Evolutionary conservation across 37 sponge, comb jelly and placozoan species (phyloP), one percentile per base, ranked within the genome.

Genomic region (Corticium candelabrum): DNA sequence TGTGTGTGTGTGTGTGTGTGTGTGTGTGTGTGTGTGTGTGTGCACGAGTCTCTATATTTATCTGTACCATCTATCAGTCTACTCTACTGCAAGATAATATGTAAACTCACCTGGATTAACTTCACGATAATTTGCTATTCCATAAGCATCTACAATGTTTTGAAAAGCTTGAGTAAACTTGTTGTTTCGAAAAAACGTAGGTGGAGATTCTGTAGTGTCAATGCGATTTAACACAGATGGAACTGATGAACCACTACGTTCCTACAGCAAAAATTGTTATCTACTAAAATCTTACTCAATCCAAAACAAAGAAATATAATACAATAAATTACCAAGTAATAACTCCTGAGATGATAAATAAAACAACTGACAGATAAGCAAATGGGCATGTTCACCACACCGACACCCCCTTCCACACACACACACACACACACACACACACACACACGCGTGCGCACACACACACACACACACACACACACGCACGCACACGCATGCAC

Each of bases 111-210:
- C 83, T 39, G 99, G 99, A 57, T 99, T 99, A 67, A 94, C 91
- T 67, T 99, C 99, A 36, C 86, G 85, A 74, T 99, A 99, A 33
- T 74, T 84, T 37, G 96, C 90, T 0, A 99, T 74, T 5, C 99
- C 96, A 57, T 99, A 99, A 7, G 99, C 93, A 80, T 99, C 96
- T 31, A 99, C 91, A 68, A 99, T 95, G 68, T 84, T 86, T 79
- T 99, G 99, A 79, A 92, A 99, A 1, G 93, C 99, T 35, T 78
- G 37, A 37, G 99, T 99, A 76, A 99, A 92, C 85, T 92, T 99
- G 88, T 99, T 99, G 39, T 84, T 80, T 74, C 85, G 87, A 85
- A 84, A 82, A 82, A 91, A 90, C 69, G 99, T 99, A 74, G 99
- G 99, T 0, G 99, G 96, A 0, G 75, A 72, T 35, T 88, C 87